Percentiles rank a stretch among this genome's conserved stretches.
These are phyloP conservation scores for Galeruca laticollis DNA, from an alignment of 2,888 invertebrate genomes.

Conservation along the genomic window DNA sequence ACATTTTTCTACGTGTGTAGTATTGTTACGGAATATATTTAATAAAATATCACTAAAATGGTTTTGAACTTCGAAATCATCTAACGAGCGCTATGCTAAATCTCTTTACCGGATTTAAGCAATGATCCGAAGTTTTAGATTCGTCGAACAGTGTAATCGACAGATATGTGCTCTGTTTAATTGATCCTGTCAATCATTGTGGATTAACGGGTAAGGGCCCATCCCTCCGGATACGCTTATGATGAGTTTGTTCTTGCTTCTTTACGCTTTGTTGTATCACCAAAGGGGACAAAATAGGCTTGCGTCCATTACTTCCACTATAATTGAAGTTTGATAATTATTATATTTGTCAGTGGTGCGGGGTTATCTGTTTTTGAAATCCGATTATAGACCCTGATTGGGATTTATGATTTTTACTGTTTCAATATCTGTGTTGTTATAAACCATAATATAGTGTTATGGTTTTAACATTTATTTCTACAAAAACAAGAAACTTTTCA, in stretches of 20 bases:
- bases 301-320: not conserved
- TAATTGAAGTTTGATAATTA: not conserved
- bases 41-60: not conserved
- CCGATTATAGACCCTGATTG: not conserved
- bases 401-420: not conserved
- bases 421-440: too few relatives aligned
- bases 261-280: constrained; percentile 9
- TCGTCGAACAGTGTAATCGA: constrained; percentile 11
- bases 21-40: not conserved
- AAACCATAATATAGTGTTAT: too few relatives aligned
- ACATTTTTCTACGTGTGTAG: not conserved
- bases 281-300: constrained; percentile 4
- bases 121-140: constrained; percentile 14
- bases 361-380: not conserved
- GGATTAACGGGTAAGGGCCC: constrained; percentile 10
- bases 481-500: too few relatives aligned
- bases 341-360: not conserved
- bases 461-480: too few relatives aligned
- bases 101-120: constrained; percentile 11
- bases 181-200: constrained; percentile 18
- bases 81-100: not conserved
- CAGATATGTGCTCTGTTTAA: constrained; percentile 12
- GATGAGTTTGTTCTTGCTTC: constrained; percentile 14
- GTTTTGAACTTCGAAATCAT: not conserved
- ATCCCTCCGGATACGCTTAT: constrained; percentile 17